A percentile compares a stretch with the other conserved stretches of the same genome.
These are phyloP conservation scores for Globia sparganii DNA, from an alignment of 2,888 invertebrate species.

Conservation along the genomic window DNA sequence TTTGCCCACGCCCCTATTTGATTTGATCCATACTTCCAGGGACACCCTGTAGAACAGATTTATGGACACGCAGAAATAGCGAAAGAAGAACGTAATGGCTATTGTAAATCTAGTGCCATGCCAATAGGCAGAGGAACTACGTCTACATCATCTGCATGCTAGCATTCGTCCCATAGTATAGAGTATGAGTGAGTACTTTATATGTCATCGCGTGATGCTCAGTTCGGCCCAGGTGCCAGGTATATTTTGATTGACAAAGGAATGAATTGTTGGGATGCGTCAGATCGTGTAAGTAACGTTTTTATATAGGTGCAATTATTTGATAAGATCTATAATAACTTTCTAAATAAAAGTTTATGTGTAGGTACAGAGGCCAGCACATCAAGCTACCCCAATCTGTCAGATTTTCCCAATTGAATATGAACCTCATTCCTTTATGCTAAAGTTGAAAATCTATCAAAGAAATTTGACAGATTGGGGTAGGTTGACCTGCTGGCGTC, in stretches of 20 bases:
- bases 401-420: no score
- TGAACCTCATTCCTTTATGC: no score
- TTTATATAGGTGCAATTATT: slow-evolving; percentile 15
- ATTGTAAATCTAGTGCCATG: slow-evolving; percentile 5
- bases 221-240: slow-evolving; percentile 27
- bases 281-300: slow-evolving; percentile 3
- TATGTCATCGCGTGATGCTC: slow-evolving; percentile 23
- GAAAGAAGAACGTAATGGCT: neutral
- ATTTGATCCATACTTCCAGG: no score
- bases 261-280: slow-evolving; percentile 37
- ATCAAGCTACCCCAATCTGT: no score
- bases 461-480: no score
- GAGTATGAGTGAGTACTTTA: slow-evolving; percentile 22
- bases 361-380: no score
- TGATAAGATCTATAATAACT: slow-evolving; percentile 26
- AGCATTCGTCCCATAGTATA: slow-evolving; percentile 20
- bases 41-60: no score
- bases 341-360: neutral
- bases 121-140: slow-evolving; percentile 14
- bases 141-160: slow-evolving; percentile 21
- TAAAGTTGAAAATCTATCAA: no score
- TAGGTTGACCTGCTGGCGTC: no score
- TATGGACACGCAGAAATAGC: neutral
- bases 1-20: no score
- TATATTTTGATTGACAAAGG: slow-evolving; percentile 33